Conservation (phyloP, 1,140 invertebrate genomes). For the Heliconius nattereri region DNA sequence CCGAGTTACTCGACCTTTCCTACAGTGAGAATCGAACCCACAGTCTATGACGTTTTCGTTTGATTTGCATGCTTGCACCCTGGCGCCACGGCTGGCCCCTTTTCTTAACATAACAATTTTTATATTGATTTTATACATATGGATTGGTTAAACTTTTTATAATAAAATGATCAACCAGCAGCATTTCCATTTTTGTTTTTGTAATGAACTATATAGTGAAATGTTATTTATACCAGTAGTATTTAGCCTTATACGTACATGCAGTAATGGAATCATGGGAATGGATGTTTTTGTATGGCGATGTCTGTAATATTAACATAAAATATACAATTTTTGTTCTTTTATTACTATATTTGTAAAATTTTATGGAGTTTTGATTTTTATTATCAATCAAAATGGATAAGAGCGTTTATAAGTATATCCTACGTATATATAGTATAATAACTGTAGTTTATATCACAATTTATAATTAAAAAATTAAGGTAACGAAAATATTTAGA, state of each 20-base stretch:
- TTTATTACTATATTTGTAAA: background rate
- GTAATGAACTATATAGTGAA: background rate
- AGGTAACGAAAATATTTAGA: no score
- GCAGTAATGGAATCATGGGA: slow-evolving; percentile 1
- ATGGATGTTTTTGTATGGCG: background rate
- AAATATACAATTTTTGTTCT: background rate
- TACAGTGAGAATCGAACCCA: no score
- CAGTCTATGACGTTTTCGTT: no score
- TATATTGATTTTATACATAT: no score
- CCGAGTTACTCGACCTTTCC: no score
- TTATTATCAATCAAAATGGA: background rate
- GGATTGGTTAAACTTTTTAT: background rate
- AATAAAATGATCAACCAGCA: background rate
- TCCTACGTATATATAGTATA: background rate
- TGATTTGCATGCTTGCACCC: no score
- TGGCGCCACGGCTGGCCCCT: no score
- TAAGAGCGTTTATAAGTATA: no score
- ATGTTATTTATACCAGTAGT: background rate
- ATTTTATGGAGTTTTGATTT: background rate
- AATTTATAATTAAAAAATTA: no score
- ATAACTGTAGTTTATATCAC: no score
- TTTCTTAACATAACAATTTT: no score
- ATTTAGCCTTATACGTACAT: slow-evolving; percentile 12
- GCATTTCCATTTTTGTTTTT: background rate
- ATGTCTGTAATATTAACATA: background rate